These are phyloP conservation scores for Timema cristinae DNA, from an alignment of 2,888 invertebrate species.

Conservation along the genomic window DNA sequence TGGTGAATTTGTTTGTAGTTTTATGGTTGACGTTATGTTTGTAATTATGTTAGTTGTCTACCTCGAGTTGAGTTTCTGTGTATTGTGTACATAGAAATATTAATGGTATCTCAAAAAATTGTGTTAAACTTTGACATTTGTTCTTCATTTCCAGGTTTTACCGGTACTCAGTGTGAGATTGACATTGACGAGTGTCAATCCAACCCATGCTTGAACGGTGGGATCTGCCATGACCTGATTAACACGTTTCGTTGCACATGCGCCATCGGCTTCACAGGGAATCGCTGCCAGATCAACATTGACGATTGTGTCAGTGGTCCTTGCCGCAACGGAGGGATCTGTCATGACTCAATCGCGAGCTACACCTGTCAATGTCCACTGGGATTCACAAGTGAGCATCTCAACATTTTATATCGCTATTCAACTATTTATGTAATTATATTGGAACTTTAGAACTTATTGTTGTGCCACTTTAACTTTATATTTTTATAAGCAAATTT, in stretches of 20 bases:
- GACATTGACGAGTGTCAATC: slow-evolving; percentile 88
- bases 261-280: slow-evolving; percentile 80
- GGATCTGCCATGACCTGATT: slow-evolving; percentile 80
- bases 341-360: slow-evolving; percentile 83
- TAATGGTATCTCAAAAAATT: background rate
- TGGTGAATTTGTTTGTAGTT: too few species aligned
- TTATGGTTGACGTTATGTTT: too few species aligned
- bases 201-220: slow-evolving; percentile 82
- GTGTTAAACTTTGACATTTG: slow-evolving; percentile 4
- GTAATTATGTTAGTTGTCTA: too few species aligned
- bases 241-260: slow-evolving; percentile 86
- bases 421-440: too few species aligned
- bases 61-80: too few species aligned
- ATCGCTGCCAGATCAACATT: slow-evolving; percentile 83
- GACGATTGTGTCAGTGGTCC: slow-evolving; percentile 86
- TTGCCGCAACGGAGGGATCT: slow-evolving; percentile 84
- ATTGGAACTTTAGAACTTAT: too few species aligned
- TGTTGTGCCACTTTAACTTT: too few species aligned
- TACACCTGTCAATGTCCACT: slow-evolving; percentile 90
- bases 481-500: too few species aligned
- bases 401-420: background rate
- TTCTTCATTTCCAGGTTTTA: slow-evolving; percentile 60
- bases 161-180: slow-evolving; percentile 85
- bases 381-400: slow-evolving; percentile 69
- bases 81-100: too few species aligned